Evolutionary conservation across 1,140 invertebrate species (phyloP).

Genomic region (Coelopa frigida): DNA sequence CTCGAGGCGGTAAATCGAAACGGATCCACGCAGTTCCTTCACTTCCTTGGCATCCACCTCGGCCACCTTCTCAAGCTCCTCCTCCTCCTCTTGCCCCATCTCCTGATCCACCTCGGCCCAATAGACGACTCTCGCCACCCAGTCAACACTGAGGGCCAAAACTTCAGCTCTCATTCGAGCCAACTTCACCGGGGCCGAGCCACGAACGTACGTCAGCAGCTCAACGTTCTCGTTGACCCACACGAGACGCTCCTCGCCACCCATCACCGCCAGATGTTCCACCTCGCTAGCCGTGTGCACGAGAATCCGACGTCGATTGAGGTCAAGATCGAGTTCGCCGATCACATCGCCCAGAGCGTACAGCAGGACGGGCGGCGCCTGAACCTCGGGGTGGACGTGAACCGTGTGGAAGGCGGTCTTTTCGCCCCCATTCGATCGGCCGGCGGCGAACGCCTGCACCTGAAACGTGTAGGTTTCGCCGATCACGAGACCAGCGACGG

Average conservation of each 20-base stretch:
- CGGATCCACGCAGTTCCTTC: too few relatives aligned
- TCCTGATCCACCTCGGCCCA: slow-evolving; percentile 58
- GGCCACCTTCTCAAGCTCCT: too few relatives aligned
- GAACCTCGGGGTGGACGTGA: slow-evolving; percentile 52
- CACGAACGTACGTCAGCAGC: slow-evolving; percentile 56
- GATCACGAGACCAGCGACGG: slow-evolving; percentile 23
- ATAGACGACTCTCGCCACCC: slow-evolving; percentile 75
- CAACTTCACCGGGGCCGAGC: slow-evolving; percentile 53
- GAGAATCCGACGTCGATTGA: slow-evolving; percentile 43
- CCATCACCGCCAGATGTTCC: slow-evolving; percentile 54
- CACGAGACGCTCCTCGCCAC: slow-evolving; percentile 66
- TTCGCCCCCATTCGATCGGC: slow-evolving; percentile 48
- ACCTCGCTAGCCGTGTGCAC: slow-evolving; percentile 46
- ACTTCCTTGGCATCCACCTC: too few relatives aligned
- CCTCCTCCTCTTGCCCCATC: slow-evolving; percentile 7
- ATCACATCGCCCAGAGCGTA: slow-evolving; percentile 64
- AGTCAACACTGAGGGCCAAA: slow-evolving; percentile 64
- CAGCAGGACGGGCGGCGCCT: slow-evolving; percentile 70
- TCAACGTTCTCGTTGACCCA: slow-evolving; percentile 80
- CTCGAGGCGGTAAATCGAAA: slow-evolving; percentile 52
- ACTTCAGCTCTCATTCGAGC: slow-evolving; percentile 57
- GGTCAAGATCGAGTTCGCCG: slow-evolving; percentile 65
- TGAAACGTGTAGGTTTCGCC: slow-evolving; percentile 59
- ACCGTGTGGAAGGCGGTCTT: slow-evolving; percentile 46
- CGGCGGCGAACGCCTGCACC: slow-evolving; percentile 71